These are phyloP conservation scores for Nilaparvata lugens DNA, from an alignment of 1,140 invertebrate species.

Conservation along the genomic window DNA sequence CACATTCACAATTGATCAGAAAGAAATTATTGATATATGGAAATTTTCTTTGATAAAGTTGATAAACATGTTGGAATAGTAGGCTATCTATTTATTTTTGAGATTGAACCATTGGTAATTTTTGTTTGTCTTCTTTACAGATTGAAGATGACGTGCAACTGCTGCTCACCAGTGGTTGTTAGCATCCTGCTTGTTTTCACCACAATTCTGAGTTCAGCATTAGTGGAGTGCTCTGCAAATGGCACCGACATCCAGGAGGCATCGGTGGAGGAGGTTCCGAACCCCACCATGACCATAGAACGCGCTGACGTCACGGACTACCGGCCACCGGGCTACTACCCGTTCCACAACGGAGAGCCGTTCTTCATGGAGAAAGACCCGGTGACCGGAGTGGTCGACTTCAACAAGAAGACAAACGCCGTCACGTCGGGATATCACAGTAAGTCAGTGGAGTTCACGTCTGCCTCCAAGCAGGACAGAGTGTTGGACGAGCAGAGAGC, in stretches of 20 bases:
- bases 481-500: not conserved
- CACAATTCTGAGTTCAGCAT: too few relatives aligned
- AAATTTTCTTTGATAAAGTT: too few relatives aligned
- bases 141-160: too few relatives aligned
- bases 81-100: too few relatives aligned
- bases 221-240: not conserved
- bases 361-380: constrained; percentile 60
- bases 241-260: constrained; percentile 9
- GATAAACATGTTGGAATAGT: too few relatives aligned
- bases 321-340: constrained; percentile 31
- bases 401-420: constrained; percentile 24
- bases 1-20: too few relatives aligned
- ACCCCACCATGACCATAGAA: constrained; percentile 23
- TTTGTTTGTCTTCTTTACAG: too few relatives aligned
- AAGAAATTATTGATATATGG: too few relatives aligned
- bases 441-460: not conserved
- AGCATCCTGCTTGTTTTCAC: too few relatives aligned
- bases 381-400: constrained; percentile 43
- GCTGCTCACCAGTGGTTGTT: too few relatives aligned
- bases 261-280: constrained; percentile 21
- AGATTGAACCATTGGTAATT: too few relatives aligned
- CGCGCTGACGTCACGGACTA: constrained; percentile 13
- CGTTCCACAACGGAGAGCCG: constrained; percentile 57
- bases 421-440: constrained; percentile 12
- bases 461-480: constrained; percentile 16